Conservation (phyloP, 2,113 vertebrate genomes). For the Pipra filicauda region DNA sequence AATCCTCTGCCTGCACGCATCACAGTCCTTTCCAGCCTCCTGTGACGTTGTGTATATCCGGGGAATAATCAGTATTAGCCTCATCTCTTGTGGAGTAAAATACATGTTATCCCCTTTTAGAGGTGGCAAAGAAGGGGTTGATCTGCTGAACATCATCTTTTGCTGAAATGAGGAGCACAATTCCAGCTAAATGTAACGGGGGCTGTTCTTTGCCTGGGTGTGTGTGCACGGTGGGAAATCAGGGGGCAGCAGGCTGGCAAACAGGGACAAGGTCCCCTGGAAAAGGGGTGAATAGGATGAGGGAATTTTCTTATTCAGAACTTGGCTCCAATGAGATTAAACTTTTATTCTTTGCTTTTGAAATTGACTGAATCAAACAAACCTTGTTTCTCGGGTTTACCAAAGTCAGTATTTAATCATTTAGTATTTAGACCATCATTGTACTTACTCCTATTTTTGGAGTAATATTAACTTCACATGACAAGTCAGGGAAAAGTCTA, state of each 20-base stretch:
- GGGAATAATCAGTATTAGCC: background rate
- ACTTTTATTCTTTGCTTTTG: background rate
- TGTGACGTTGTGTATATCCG: background rate
- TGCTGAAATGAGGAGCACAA: background rate
- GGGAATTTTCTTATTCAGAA: background rate
- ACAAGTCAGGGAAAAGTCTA: background rate
- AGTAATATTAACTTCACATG: background rate
- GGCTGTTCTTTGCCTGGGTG: background rate
- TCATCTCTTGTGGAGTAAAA: background rate
- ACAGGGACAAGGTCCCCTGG: fast-evolving
- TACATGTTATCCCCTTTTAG: background rate
- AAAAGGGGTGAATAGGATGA: background rate
- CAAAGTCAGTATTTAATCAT: background rate
- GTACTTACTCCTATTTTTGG: background rate
- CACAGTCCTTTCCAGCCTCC: background rate
- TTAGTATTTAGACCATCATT: background rate
- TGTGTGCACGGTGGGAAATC: background rate
- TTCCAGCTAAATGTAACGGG: background rate
- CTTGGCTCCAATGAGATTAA: background rate
- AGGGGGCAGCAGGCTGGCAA: background rate
- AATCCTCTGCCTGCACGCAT: background rate
- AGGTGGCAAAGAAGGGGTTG: background rate
- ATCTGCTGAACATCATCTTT: background rate
- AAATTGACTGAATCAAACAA: background rate
- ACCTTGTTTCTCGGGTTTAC: background rate